Conservation (phyloP, 1,140 invertebrate genomes). For the Ceratina calcarata region DNA sequence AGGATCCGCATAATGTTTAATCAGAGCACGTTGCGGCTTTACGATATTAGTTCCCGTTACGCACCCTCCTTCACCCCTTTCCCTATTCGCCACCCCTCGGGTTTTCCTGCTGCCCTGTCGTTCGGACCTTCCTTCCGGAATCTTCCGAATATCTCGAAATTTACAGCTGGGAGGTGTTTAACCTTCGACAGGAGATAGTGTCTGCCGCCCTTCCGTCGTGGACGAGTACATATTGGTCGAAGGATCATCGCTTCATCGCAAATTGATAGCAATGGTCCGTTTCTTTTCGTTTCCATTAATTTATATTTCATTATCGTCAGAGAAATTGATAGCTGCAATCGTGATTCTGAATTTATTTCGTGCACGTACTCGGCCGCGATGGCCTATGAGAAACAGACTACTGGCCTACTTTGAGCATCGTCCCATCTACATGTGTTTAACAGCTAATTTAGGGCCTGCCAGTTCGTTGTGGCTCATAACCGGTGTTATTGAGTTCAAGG, state of each 20-base stretch:
- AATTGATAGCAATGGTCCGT: neutral
- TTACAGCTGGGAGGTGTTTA: slow-evolving; percentile 41
- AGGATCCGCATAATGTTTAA: slow-evolving; percentile 78
- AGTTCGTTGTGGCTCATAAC: slow-evolving; percentile 66
- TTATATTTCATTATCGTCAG: neutral
- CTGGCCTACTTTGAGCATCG: slow-evolving; percentile 13
- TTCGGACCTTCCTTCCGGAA: neutral
- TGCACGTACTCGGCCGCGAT: neutral
- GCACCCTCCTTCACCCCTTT: slow-evolving; percentile 57
- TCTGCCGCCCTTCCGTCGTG: neutral
- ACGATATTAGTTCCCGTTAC: slow-evolving; percentile 76
- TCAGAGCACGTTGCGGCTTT: slow-evolving; percentile 80
- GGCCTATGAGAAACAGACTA: neutral
- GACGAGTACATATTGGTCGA: slow-evolving; percentile 64
- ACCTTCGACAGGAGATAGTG: slow-evolving; percentile 22
- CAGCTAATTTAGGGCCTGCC: slow-evolving; percentile 52
- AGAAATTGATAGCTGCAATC: neutral
- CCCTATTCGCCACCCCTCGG: neutral
- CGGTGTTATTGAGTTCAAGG: slow-evolving; percentile 67
- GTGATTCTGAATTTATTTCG: neutral
- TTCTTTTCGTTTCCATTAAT: neutral
- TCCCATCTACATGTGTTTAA: slow-evolving; percentile 37
- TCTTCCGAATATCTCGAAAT: slow-evolving; percentile 37
- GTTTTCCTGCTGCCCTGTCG: no score
- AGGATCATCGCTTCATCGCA: slow-evolving; percentile 64